Conservation (phyloP, 2,888 invertebrate genomes). For the Xestoiulus laeticollis region DNA sequence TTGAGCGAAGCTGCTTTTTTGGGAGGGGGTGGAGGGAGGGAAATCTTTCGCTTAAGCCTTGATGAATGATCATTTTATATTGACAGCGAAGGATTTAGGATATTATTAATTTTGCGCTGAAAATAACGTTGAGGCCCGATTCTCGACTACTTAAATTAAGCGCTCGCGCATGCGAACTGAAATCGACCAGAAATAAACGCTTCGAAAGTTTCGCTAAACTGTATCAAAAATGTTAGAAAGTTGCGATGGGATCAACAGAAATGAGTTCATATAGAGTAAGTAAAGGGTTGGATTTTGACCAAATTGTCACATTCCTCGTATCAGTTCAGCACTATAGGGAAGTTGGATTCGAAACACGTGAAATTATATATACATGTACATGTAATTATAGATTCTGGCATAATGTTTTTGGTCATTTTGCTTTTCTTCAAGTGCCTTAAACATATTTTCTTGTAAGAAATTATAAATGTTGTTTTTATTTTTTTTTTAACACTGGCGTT, state of each 20-base stretch:
- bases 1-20: constrained; percentile 4
- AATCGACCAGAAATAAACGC: background rate
- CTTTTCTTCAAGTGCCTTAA: too few species aligned
- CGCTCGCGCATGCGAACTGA: background rate
- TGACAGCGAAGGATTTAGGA: constrained; percentile 36
- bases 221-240: background rate
- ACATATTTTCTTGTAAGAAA: too few species aligned
- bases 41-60: constrained; percentile 23
- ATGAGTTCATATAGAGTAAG: background rate
- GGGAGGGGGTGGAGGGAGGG: background rate
- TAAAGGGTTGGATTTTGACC: background rate
- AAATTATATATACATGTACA: too few species aligned
- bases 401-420: too few species aligned
- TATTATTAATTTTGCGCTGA: constrained; percentile 34
- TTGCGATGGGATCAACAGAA: background rate
- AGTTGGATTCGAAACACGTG: too few species aligned
- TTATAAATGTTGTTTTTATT: too few species aligned
- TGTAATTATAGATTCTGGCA: too few species aligned
- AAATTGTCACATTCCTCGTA: background rate
- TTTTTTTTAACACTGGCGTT: too few species aligned
- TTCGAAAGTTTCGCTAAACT: background rate
- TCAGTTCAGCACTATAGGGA: too few species aligned
- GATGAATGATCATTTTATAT: constrained; percentile 40
- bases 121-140: background rate
- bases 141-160: background rate